Evolutionary conservation across 2,113 vertebrate genomes (phyloP), one percentile per base, ranked within the genome.

Genomic region (Heterocephalus glaber): DNA sequence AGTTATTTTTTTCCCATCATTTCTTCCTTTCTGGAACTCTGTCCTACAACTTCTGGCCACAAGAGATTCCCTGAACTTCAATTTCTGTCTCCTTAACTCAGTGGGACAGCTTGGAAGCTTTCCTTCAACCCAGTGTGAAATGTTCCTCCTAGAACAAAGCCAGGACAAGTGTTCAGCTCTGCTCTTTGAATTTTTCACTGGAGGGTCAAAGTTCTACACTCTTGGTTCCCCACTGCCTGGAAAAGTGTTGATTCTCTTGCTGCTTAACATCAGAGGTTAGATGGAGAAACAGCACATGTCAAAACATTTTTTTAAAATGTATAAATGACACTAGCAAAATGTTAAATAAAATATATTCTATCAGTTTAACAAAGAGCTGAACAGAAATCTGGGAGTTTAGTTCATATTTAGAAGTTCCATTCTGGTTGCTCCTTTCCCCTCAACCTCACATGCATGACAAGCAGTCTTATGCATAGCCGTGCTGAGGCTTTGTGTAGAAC

Each of bases 311-410:
- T 49, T 33, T 8, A 17, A 65, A 85, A 76, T 19, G 60, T 86
- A 72, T 63, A 89, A 95, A 86, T 65, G 7, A 93, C 80, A 30
- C 24, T 38, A 80, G 86, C n/a, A 90, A 80, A 82, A 72, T 87
- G n/a, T 92, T 91, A 88, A 87, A 54, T 76, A 83, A 68, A 58
- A n/a, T 91, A 80, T 52, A 83, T 79, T 94, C 13, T 79, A 38
- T 90, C 60, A 52, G 63, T 9, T 66, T 87, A 76, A 66, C 58
- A 86, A 92, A 56, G 3, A 79, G 26, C 3, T 49, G 7, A 76
- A 47, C 49, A 47, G 20, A 79, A 95, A 58, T 88, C 33, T 26
- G n/a, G 14, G 38, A 56, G 4, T 4, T 85, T 22, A 80, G n/a
- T 68, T 77, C 9, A 58, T 77, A 63, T 49, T 76, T 63, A 14